A percentile compares a stretch with the other conserved stretches of the same genome.
Conservation (phyloP, 92 coral and sea anemone species). For the Palythoa grandis region DNA sequence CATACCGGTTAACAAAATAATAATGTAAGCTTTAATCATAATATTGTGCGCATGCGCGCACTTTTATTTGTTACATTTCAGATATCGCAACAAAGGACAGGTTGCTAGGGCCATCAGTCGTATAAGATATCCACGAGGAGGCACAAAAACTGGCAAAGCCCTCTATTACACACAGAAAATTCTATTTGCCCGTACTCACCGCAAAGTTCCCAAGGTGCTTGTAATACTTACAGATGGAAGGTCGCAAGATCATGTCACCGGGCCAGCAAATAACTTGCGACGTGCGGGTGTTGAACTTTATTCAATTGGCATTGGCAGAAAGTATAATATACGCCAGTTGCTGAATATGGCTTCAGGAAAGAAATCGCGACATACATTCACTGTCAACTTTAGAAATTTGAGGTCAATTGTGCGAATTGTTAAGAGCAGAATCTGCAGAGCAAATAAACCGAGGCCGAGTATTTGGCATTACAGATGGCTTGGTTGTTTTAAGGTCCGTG, state of each 20-base stretch:
- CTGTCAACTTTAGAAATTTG: constrained; percentile 50
- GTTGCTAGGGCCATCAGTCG: constrained; percentile 68
- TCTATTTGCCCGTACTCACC: constrained; percentile 67
- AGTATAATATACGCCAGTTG: constrained; percentile 35
- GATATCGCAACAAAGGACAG: constrained; percentile 53
- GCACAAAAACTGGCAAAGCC: constrained; percentile 81
- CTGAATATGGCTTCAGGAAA: constrained; percentile 36
- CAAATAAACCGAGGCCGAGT: neutral
- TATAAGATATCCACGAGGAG: constrained; percentile 80
- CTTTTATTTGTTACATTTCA: neutral
- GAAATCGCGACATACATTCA: constrained; percentile 47
- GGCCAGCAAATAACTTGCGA: constrained; percentile 51
- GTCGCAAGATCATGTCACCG: constrained; percentile 43
- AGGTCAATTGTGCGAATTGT: constrained; percentile 55
- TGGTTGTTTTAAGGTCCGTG: constrained; percentile 76
- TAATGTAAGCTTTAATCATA: neutral
- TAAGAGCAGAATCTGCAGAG: constrained; percentile 63
- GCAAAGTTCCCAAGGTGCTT: constrained; percentile 43
- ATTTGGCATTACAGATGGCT: constrained; percentile 63
- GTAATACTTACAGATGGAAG: constrained; percentile 51
- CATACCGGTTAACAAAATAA: neutral
- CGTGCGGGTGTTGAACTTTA: constrained; percentile 47
- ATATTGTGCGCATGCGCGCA: neutral
- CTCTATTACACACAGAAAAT: constrained; percentile 57
- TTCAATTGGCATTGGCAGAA: constrained; percentile 47